Evolutionary conservation across 2,797 vertebrate species (phyloP).

Genomic region (Lindbergichthys nudifrons): DNA sequence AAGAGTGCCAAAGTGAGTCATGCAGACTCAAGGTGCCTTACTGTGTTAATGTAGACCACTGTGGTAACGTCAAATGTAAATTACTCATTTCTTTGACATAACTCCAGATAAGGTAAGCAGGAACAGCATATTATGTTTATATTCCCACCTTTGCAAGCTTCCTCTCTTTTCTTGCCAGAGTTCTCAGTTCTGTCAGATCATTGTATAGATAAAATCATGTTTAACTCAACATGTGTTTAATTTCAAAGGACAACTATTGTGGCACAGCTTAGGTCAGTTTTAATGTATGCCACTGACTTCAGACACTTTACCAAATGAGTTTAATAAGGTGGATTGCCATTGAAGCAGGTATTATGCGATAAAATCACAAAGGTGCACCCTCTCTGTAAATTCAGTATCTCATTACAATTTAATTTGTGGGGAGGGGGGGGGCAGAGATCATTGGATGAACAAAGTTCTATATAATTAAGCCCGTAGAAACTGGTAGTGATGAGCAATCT

Average conservation of each 20-base stretch:
- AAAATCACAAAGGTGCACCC: neutral
- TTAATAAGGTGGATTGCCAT: conserved; percentile 2
- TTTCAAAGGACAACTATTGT: neutral
- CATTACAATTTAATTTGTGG: conserved; percentile 33
- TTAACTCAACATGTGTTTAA: neutral
- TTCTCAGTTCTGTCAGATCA: too few species aligned
- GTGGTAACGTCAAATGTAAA: too few species aligned
- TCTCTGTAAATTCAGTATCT: conserved; percentile 30
- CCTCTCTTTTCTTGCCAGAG: too few species aligned
- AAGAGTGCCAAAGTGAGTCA: too few species aligned
- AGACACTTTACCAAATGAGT: neutral
- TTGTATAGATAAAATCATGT: neutral
- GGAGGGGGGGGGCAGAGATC: conserved; percentile 32
- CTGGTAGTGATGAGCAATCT: conserved; percentile 61
- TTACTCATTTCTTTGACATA: too few species aligned
- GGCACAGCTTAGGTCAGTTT: neutral
- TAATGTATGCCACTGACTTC: neutral
- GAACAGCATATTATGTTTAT: too few species aligned
- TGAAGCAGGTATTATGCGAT: conserved; percentile 19
- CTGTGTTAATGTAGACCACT: too few species aligned
- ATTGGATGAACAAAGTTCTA: conserved; percentile 51
- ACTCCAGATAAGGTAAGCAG: too few species aligned
- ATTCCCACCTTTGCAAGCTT: too few species aligned
- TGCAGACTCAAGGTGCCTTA: too few species aligned
- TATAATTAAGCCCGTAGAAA: conserved; percentile 70